phyloP scores from a whole-genome alignment of 64 coral and sea anemone species.

The Porites australiensis region DNA sequence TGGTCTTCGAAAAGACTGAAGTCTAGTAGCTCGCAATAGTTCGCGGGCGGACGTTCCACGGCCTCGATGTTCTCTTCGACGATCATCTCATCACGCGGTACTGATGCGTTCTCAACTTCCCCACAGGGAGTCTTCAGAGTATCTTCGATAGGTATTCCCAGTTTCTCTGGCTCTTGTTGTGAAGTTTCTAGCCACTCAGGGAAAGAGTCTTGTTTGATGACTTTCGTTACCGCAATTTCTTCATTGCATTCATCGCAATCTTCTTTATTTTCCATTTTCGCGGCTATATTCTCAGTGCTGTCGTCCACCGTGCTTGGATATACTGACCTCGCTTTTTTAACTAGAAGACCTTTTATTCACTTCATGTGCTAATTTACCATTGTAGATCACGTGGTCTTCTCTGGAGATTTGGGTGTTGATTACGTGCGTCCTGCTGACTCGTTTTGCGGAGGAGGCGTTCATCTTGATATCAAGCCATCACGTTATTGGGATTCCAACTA shows the following conservation, averaged over 20 bases:
- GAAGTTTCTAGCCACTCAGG: neutral
- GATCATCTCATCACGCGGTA: neutral
- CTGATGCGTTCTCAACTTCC: neutral
- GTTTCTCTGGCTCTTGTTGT: constrained; percentile 4
- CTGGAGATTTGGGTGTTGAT: no score
- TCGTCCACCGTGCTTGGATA: neutral
- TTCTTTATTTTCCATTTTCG: neutral
- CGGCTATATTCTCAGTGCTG: no score
- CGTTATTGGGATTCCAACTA: no score
- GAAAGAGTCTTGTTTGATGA: neutral
- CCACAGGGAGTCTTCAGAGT: neutral
- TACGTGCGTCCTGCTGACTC: no score
- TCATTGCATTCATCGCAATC: constrained; percentile 9
- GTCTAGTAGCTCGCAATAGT: neutral
- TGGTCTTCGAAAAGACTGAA: neutral
- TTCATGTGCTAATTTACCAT: no score
- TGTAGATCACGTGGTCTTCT: no score
- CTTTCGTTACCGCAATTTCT: neutral
- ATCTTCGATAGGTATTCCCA: constrained; percentile 15
- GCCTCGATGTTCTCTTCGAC: neutral
- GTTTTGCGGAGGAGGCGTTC: no score
- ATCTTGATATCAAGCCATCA: no score
- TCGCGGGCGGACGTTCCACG: neutral
- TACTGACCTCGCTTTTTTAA: neutral
- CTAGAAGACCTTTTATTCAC: no score